phyloP scores from a whole-genome alignment of 2,113 vertebrate genomes.

The Grammomys dolichurus region DNA sequence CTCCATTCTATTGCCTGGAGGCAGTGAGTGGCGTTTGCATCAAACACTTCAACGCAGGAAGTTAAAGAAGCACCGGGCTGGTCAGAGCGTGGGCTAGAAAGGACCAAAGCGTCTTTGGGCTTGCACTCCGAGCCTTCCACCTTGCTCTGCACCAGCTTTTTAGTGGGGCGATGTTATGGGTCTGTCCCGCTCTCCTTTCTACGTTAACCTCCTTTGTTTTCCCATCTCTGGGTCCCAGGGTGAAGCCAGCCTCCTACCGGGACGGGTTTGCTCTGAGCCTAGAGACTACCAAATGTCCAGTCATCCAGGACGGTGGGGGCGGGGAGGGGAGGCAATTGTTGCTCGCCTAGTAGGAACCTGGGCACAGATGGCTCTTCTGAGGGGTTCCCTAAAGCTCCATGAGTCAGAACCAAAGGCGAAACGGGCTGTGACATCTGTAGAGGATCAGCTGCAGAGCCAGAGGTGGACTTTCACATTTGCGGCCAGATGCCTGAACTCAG shows the following conservation, averaged over 20 bases:
- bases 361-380: neutral
- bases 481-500: constrained; percentile 60
- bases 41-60: constrained; percentile 7
- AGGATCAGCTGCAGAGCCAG: constrained; percentile 4
- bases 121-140: neutral
- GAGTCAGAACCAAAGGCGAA: constrained; percentile 42
- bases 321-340: neutral
- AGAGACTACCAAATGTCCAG: neutral
- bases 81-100: neutral
- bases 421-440: constrained; percentile 1
- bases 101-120: neutral
- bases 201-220: neutral
- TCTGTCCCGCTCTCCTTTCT: neutral
- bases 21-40: neutral
- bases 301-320: neutral
- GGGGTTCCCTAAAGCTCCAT: neutral
- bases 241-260: neutral
- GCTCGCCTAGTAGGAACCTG: constrained; percentile 38
- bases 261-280: neutral
- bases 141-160: neutral
- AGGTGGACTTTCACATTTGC: constrained; percentile 15
- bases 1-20: constrained; percentile 29
- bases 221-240: neutral
- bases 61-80: neutral
- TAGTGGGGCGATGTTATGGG: neutral